Percentiles rank a stretch among this genome's conserved stretches.
These are phyloP conservation scores for Axea sp. DNA, from an alignment of 2,888 invertebrate genomes.

Conservation along the genomic window DNA sequence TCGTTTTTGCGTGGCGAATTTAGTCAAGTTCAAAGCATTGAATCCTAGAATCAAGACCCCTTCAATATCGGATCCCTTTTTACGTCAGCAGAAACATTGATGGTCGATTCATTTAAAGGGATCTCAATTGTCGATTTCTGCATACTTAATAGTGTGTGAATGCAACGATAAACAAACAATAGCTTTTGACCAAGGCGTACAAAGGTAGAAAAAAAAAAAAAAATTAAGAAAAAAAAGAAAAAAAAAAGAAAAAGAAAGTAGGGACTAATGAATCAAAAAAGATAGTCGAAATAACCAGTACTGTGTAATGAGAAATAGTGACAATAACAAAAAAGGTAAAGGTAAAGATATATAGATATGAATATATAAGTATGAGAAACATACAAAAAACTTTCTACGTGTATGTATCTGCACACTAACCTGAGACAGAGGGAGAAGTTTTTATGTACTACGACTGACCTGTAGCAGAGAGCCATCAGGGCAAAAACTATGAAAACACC, in stretches of 20 bases:
- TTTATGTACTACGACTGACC: slow-evolving; percentile 99
- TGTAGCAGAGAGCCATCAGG: slow-evolving; percentile 99
- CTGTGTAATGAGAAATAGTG: slow-evolving; percentile 79
- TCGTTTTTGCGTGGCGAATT: slow-evolving; percentile 32
- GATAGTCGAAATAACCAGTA: slow-evolving; percentile 80
- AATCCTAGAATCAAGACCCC: slow-evolving; percentile 47
- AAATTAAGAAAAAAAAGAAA: no score
- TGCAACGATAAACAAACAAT: slow-evolving; percentile 63
- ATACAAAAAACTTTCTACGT: slow-evolving; percentile 72
- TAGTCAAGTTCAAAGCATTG: slow-evolving; percentile 27
- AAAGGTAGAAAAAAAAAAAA: slow-evolving; percentile 24
- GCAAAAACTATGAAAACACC: slow-evolving; percentile 99
- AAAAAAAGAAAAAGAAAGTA: slow-evolving; percentile 2
- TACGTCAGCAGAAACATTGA: slow-evolving; percentile 14
- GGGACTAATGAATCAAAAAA: slow-evolving; percentile 47
- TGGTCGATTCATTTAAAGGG: slow-evolving; percentile 36
- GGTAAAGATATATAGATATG: slow-evolving; percentile 60
- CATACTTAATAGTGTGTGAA: slow-evolving; percentile 50
- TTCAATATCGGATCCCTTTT: slow-evolving; percentile 22
- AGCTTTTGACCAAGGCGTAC: slow-evolving; percentile 53
- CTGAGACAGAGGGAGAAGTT: slow-evolving; percentile 99
- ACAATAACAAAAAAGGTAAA: slow-evolving; percentile 61
- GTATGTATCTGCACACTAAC: slow-evolving; percentile 93
- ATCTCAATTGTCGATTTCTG: slow-evolving; percentile 51
- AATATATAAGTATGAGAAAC: slow-evolving; percentile 63